Evolutionary conservation across 2,888 invertebrate genomes (phyloP), one percentile per base, ranked within the genome.

Genomic region (Apamea anceps): DNA sequence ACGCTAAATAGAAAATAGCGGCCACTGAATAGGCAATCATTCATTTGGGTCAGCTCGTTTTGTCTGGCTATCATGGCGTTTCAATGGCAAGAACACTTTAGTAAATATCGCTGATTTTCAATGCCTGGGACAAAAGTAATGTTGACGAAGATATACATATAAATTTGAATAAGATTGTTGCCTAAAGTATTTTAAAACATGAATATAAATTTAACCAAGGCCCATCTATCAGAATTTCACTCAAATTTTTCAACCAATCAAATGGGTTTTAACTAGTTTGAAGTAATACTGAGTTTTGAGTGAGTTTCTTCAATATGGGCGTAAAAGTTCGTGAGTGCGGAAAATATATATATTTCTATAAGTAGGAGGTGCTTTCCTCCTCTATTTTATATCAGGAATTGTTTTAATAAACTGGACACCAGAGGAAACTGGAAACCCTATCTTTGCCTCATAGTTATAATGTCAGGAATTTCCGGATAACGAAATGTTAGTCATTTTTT

Each of bases 1-100:
- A 84, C 84, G 88, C 72, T 82, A 87, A 90, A 91, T 90, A 87
- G 89, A 90, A 88, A 89, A 89, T 90, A 87, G 87, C 83, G 80
- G 66, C 80, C 83, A 67, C 45, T 81, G 82, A 84, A 87, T 84
- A 80, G 84, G 81, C 91, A 87, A 87, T 91, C 82, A 88, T 90
- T 90, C 83, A 90, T 90, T 87, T 87, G 84, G 87, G 88, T 87
- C 86, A 87, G 79, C 79, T 76, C 74, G 79, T 80, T 86, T 65
- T 80, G 79, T 82, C 80, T 54, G 63, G 63, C 62, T 65, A 32
- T 72, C 60, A 66, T 70, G 73, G 15, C 21, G 45, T 57, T 70
- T 77, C 70, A 83, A 65, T 72, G 51, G 63, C 71, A 75, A 60
- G 66, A 48, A 37, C 77, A 88, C 79, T 87, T 81, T 65, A 78